Base-by-base conservation (phyloP, 2,797 vertebrate species). In the Antrozous pallidus region DNA sequence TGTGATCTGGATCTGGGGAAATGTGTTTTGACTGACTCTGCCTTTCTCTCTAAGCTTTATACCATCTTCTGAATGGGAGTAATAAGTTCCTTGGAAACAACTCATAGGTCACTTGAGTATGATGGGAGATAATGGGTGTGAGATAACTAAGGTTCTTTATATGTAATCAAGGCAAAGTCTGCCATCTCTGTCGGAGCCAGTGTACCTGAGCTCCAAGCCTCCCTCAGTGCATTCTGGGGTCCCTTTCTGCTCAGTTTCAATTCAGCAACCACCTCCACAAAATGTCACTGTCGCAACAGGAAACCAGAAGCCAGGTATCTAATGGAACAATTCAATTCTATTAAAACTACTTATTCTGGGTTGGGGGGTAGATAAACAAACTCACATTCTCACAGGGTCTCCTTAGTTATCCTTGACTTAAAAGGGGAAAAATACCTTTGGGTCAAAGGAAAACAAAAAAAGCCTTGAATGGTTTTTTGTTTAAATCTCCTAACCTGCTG, bases 401-500 rank as follows among this genome's bases (percentile, higher is more conserved):
- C 26, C n/a, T 31, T 73, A 31, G 16, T 79, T 26, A 42, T 56
- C 73, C 18, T 61, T 58, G 31, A 85, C 10, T 65, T 74, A 74
- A 56, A 56, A 77, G 20, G 45, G 20, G 24, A 1, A 1, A 74
- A 73, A 71, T 65, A 3, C 26, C 26, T 73, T 75, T 73, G 65
- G 38, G 40, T 5, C 70, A 82, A 95, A 89, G 45, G 6, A 71
- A 77, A 84, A 49, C 28, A 86, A 81, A 56, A 78, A 79, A 74
- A 45, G 8, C 40, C 40, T 67, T 67, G 33, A 87, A 74, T 54
- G 9, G 13, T 69, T 93, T 95, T 80, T 16, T 0, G 31, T 61
- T 91, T 82, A 86, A 91, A 89, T 84, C 77, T 90, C 38, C 49
- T 89, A 63, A 71, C 33, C 89, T 75, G 77, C 88, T 89, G 71